phyloP scores from a whole-genome alignment of 2,888 invertebrate genomes.

The Neria commutata region DNA sequence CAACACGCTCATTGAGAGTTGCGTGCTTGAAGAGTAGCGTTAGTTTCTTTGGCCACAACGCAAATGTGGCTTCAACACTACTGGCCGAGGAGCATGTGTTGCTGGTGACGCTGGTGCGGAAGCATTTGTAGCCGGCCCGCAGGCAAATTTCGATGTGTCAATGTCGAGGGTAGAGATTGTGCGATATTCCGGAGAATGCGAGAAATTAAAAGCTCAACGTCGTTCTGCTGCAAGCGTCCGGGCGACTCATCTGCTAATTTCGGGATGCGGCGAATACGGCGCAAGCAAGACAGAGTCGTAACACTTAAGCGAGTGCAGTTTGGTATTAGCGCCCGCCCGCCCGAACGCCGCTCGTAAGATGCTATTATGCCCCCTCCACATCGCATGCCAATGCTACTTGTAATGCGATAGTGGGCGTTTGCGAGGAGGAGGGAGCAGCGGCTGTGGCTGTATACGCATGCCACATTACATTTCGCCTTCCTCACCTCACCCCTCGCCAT shows the following conservation, averaged over 20 bases:
- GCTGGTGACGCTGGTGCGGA: too few species aligned
- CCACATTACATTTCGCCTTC: not conserved
- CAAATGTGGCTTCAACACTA: constrained; percentile 30
- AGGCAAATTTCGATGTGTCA: not conserved
- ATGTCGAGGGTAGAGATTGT: not conserved
- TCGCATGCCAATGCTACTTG: too few species aligned
- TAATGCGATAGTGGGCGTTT: not conserved
- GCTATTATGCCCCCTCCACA: not conserved
- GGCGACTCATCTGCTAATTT: not conserved
- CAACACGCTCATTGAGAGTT: not conserved
- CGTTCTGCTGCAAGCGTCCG: too few species aligned
- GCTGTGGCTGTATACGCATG: not conserved
- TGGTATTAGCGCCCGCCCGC: not conserved
- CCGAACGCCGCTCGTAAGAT: not conserved
- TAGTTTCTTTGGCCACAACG: constrained; percentile 24
- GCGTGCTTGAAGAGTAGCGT: not conserved
- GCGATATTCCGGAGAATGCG: not conserved
- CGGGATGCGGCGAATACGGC: too few species aligned
- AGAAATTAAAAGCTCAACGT: not conserved
- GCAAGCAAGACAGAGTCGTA: not conserved
- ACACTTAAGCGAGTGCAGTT: not conserved
- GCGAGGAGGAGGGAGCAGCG: too few species aligned
- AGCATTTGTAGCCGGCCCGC: not conserved
- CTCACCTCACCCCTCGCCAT: too few species aligned
- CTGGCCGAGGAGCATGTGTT: not conserved